These are phyloP conservation scores for Oreochromis grahami DNA, from an alignment of 2,797 vertebrate species.

Conservation along the genomic window DNA sequence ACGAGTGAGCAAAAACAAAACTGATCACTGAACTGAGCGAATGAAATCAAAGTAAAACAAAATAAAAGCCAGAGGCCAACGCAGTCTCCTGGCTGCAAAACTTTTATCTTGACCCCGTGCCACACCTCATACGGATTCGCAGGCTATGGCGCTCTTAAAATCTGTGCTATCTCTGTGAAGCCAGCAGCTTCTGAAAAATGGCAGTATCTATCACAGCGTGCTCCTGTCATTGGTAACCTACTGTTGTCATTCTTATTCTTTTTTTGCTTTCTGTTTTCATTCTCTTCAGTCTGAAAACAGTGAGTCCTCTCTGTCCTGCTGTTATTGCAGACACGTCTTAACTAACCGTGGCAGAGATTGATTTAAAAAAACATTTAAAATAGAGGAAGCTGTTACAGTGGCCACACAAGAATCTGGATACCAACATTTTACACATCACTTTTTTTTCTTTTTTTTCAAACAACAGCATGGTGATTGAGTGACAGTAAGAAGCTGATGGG, in stretches of 20 bases:
- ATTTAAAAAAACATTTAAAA: rapidly evolving
- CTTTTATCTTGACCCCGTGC: neutral
- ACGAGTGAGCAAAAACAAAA: neutral
- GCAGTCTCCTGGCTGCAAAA: neutral
- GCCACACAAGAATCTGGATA: neutral
- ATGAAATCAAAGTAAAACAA: neutral
- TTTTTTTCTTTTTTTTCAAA: neutral
- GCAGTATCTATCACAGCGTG: neutral
- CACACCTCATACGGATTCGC: neutral
- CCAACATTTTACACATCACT: neutral
- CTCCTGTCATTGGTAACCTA: neutral
- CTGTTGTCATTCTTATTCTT: neutral
- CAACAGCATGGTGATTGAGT: neutral
- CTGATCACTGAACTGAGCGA: neutral
- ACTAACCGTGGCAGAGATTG: neutral
- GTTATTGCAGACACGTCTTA: neutral
- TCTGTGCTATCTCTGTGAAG: neutral
- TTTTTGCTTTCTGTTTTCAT: neutral
- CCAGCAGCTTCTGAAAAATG: neutral
- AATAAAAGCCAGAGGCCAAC: neutral
- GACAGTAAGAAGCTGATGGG: neutral
- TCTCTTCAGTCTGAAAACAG: neutral
- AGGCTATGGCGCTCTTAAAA: neutral
- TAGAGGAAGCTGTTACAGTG: neutral
- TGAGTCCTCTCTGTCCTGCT: neutral